Percentiles rank a stretch among this genome's conserved stretches.
These are phyloP conservation scores for Dexiosoma caninum DNA, from an alignment of 2,888 invertebrate genomes.

Conservation along the genomic window DNA sequence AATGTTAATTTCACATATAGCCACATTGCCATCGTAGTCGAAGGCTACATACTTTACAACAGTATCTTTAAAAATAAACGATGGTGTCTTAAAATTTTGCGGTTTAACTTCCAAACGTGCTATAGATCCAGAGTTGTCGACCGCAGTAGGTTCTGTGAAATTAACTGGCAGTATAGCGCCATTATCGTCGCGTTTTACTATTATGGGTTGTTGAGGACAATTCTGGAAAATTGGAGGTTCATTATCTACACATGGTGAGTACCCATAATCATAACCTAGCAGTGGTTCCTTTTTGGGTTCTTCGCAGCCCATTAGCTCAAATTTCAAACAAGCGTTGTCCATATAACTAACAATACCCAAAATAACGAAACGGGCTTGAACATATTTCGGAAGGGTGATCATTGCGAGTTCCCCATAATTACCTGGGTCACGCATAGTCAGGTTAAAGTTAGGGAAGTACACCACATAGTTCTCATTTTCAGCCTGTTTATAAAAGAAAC, in stretches of 20 bases:
- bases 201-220: constrained; percentile 94
- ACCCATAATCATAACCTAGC: constrained; percentile 95
- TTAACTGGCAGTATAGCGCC: constrained; percentile 94
- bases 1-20: constrained; percentile 97
- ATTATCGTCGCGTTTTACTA: constrained; percentile 91
- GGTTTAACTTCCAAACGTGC: constrained; percentile 95
- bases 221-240: constrained; percentile 98
- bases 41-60: constrained; percentile 97
- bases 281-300: constrained; percentile 89
- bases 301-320: constrained; percentile 97
- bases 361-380: constrained; percentile 95
- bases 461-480: constrained; percentile 97
- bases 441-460: constrained; percentile 96
- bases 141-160: constrained; percentile 94
- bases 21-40: constrained; percentile 98
- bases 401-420: constrained; percentile 97
- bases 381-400: constrained; percentile 95
- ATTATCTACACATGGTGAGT: constrained; percentile 95
- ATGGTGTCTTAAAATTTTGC: constrained; percentile 91
- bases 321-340: constrained; percentile 97
- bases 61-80: constrained; percentile 92
- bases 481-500: constrained; percentile 97
- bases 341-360: constrained; percentile 97
- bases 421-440: constrained; percentile 96
- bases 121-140: constrained; percentile 97